A percentile compares a stretch with the other conserved stretches of the same genome.
Conservation (phyloP, 2,888 invertebrate genomes). For the Troides oblongomaculatus region DNA sequence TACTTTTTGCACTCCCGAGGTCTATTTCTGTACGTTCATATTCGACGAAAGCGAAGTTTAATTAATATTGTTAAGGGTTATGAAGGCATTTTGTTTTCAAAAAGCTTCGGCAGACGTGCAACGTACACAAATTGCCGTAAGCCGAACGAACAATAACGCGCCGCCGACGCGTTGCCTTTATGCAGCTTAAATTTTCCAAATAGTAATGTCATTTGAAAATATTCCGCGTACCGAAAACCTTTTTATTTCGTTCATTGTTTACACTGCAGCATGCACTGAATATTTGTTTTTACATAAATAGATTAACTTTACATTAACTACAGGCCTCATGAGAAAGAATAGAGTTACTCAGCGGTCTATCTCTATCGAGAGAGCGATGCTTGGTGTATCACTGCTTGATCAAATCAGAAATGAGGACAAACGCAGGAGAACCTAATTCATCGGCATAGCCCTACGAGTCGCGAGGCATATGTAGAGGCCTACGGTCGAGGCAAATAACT, state of each 20-base stretch:
- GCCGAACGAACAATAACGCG: conserved; percentile 13
- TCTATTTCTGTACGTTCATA: not conserved
- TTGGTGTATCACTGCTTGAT: no score
- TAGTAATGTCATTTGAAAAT: conserved; percentile 2
- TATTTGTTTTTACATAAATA: not conserved
- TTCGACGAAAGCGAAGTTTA: conserved; percentile 4
- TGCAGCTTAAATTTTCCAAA: conserved; percentile 12
- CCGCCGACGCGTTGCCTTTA: not conserved
- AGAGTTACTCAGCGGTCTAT: no score
- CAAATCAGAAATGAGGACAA: no score
- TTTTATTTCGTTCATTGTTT: not conserved
- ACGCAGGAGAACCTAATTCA: no score
- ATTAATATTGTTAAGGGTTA: conserved; percentile 14
- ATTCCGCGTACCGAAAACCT: not conserved
- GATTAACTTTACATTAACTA: not conserved
- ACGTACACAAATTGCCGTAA: conserved; percentile 17
- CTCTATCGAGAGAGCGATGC: no score
- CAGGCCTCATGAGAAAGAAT: no score
- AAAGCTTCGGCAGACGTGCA: conserved; percentile 10
- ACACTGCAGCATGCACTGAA: not conserved
- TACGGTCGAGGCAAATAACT: no score
- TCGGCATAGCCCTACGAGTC: no score
- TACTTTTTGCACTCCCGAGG: no score
- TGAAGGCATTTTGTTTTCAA: conserved; percentile 14
- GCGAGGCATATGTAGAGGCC: no score